A percentile compares a stretch with the other conserved stretches of the same genome.
phyloP scores from a whole-genome alignment of 2,797 vertebrate genomes.

The Cyclopterus lumpus region DNA sequence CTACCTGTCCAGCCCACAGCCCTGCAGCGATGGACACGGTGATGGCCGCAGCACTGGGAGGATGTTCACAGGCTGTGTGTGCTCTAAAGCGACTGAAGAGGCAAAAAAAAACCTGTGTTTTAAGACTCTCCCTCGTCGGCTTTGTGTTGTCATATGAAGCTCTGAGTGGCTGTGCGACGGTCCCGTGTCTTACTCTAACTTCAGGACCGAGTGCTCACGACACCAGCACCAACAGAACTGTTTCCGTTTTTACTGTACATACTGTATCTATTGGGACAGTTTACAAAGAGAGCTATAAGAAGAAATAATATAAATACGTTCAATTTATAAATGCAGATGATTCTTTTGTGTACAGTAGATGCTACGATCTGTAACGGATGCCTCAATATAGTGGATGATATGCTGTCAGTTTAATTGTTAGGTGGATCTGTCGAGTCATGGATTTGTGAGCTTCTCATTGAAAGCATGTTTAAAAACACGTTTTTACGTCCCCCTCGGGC shows the following conservation, averaged over 20 bases:
- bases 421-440: constrained; percentile 74
- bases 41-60: constrained; percentile 51
- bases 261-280: constrained; percentile 85
- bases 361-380: constrained; percentile 72
- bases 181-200: constrained; percentile 74
- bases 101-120: constrained; percentile 64
- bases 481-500: constrained; percentile 65
- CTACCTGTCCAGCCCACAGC: constrained; percentile 38
- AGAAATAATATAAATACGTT: constrained; percentile 86
- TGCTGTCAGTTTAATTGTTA: constrained; percentile 71
- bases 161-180: constrained; percentile 73
- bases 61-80: constrained; percentile 54
- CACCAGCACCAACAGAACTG: constrained; percentile 84
- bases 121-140: constrained; percentile 72
- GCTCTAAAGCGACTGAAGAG: constrained; percentile 58
- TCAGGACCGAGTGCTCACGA: constrained; percentile 78
- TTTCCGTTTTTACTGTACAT: constrained; percentile 85
- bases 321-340: constrained; percentile 81
- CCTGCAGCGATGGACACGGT: constrained; percentile 16
- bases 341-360: constrained; percentile 81
- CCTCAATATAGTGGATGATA: constrained; percentile 78
- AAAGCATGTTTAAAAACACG: constrained; percentile 77
- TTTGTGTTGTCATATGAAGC: constrained; percentile 73
- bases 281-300: constrained; percentile 87
- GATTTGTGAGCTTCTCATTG: constrained; percentile 73